A percentile compares a stretch with the other conserved stretches of the same genome.
Conservation (phyloP, 2,888 invertebrate genomes). For the Pseudococcus longispinus region DNA sequence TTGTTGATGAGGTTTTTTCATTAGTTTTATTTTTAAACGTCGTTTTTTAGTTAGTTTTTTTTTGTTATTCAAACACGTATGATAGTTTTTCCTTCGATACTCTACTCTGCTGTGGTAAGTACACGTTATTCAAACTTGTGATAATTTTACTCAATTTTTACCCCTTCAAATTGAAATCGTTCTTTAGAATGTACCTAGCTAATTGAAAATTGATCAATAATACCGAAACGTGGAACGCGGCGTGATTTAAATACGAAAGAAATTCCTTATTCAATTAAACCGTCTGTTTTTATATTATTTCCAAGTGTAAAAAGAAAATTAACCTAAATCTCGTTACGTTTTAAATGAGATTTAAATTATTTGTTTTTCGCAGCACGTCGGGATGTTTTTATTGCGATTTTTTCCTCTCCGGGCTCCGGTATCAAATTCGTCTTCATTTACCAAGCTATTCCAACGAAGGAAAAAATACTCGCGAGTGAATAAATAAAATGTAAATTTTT, state of each 20-base stretch:
- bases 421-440: conserved; percentile 24
- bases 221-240: not conserved
- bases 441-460: not conserved
- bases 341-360: conserved; percentile 44
- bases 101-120: not conserved
- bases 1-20: not conserved
- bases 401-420: not conserved
- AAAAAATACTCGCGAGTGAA: conserved; percentile 1
- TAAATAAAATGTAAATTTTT: conserved; percentile 23
- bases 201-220: not conserved
- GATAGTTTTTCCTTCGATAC: not conserved
- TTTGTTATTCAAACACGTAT: not conserved
- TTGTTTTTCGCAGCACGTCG: conserved; percentile 10
- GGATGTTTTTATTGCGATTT: conserved; percentile 25
- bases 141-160: not conserved
- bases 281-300: not conserved
- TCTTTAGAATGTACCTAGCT: not conserved
- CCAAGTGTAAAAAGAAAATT: conserved; percentile 8
- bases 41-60: not conserved
- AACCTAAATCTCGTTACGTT: conserved; percentile 32
- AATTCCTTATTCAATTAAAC: not conserved
- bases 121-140: not conserved
- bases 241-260: not conserved
- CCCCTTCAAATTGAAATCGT: not conserved
- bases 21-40: not conserved